Evolutionary conservation across 2,113 vertebrate species (phyloP).

Genomic region (Tetrax tetrax): DNA sequence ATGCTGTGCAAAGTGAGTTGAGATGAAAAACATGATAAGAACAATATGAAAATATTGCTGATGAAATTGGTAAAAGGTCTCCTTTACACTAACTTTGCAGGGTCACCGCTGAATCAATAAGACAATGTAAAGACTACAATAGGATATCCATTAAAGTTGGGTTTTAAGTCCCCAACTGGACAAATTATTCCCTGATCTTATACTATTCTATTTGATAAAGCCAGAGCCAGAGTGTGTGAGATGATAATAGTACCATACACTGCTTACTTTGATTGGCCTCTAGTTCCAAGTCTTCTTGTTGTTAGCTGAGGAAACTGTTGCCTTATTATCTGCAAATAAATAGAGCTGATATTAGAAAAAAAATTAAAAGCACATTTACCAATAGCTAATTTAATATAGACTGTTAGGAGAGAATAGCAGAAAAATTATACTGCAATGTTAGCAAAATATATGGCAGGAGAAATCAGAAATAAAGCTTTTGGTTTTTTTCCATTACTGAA

Average conservation of each 20-base stretch:
- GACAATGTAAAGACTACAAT: neutral
- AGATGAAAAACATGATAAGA: neutral
- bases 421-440: neutral
- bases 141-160: neutral
- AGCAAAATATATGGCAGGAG: neutral
- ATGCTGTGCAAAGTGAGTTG: neutral
- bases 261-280: conserved; percentile 98
- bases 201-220: neutral
- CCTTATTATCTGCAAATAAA: conserved; percentile 91
- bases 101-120: neutral
- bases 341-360: conserved; percentile 26
- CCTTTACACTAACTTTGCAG: neutral
- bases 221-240: neutral
- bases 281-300: conserved; percentile 93
- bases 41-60: neutral
- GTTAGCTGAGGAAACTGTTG: conserved; percentile 98
- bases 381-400: neutral
- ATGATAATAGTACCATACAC: neutral
- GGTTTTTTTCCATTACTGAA: neutral
- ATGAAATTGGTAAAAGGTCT: neutral
- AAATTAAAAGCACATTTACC: neutral
- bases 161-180: neutral
- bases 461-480: neutral
- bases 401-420: neutral
- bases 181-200: neutral